Conservation (phyloP, 1,140 invertebrate species). For the Cotesia chilonis region DNA sequence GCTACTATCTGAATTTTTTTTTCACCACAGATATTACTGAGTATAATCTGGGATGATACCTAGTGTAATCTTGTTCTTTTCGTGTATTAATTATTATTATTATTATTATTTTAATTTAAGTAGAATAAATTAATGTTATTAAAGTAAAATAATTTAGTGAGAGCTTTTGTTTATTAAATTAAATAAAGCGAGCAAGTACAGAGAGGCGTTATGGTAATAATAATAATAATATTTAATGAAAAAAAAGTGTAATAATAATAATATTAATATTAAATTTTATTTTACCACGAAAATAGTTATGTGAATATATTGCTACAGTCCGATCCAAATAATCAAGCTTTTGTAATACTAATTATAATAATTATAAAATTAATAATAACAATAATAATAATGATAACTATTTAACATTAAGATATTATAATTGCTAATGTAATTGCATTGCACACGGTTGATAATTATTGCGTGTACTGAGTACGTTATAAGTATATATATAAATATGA, state of each 20-base stretch:
- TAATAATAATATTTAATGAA: too few species aligned
- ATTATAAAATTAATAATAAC: conserved; percentile 53
- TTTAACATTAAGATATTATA: conserved; percentile 45
- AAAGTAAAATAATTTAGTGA: conserved; percentile 8
- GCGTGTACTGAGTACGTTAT: conserved; percentile 8
- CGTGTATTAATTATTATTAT: too few species aligned
- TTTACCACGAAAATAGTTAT: conserved; percentile 62
- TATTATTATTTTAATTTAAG: too few species aligned
- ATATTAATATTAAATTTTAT: conserved; percentile 57
- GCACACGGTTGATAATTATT: conserved; percentile 35
- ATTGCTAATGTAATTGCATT: conserved; percentile 52
- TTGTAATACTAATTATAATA: conserved; percentile 62
- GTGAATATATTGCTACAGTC: conserved; percentile 64
- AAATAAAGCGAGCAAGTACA: too few species aligned
- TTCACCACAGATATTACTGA: too few species aligned
- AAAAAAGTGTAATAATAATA: conserved; percentile 47
- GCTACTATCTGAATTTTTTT: too few species aligned
- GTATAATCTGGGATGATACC: too few species aligned
- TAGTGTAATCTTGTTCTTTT: too few species aligned
- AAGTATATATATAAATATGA: not conserved
- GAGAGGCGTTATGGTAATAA: too few species aligned
- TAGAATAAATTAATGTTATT: conserved; percentile 30
- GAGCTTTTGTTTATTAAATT: not conserved
- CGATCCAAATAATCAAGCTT: conserved; percentile 66
- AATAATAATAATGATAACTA: not conserved